Evolutionary conservation across 2,888 invertebrate species (phyloP), one percentile per base, ranked within the genome.

Genomic region (Aphidius colemani): DNA sequence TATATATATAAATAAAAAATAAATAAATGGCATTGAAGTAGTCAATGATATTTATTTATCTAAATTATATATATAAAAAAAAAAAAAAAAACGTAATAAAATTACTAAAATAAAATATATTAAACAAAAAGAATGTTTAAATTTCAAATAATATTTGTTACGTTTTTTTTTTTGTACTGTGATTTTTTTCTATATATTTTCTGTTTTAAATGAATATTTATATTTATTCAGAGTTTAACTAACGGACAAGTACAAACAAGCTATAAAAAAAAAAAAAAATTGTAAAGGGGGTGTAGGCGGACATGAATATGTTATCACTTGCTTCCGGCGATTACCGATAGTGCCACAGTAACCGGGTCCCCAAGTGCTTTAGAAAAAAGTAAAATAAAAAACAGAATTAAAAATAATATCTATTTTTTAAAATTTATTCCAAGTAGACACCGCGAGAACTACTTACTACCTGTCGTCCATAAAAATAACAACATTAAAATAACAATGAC

Each of bases 291-390:
- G 71, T 70, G 70, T 63, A 66, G 67, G 63, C 64, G 69, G 67
- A 67, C 73, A 75, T 62, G 69, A 66, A 30, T 4, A 30, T 65
- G 67, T 76, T 78, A 78, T 78, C 78, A 61, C 70, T n/a, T 66
- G 61, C 68, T 77, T 78, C 78, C 78, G 77, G 74, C 64, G 71
- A 69, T 70, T 65, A 62, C 69, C 70, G 78, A 78, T 78, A 78
- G 74, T 67, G 66, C 67, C 56, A 63, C 57, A 65, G 57, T 61
- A 58, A 51, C 44, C 49, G 44, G 43, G 8, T 50, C 44, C 50
- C 43, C 44, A 18, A 50, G 30, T 45, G 30, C 57, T 46, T 7
- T n/a, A 46, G 30, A 30, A 30, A 30, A 18, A 18, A 18, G 13
- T n/a, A 30, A 30, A 30, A 30, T 3, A 30, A 30, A 30, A 30